Evolutionary conservation across 1,140 invertebrate species (phyloP).

Genomic region (Drosophila funebris): DNA sequence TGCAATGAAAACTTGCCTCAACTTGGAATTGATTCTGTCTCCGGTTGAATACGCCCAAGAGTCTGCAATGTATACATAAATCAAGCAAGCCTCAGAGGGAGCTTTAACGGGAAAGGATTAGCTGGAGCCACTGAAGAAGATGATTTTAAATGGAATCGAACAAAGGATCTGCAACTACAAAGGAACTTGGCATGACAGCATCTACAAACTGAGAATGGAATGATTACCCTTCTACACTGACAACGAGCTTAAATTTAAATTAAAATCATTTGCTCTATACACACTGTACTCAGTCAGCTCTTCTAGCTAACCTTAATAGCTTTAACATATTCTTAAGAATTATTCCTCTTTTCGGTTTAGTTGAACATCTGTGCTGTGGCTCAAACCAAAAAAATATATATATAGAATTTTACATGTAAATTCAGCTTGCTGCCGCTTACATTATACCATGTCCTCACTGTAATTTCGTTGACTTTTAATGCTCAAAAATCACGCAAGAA

Average conservation of each 20-base stretch:
- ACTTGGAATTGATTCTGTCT: not conserved
- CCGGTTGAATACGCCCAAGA: not conserved
- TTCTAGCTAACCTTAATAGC: not conserved
- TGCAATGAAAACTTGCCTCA: conserved; percentile 41
- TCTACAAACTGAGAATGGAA: not conserved
- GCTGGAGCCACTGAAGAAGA: not conserved
- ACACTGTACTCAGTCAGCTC: not conserved
- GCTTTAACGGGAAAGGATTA: not conserved
- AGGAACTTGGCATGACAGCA: not conserved
- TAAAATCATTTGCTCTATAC: not conserved
- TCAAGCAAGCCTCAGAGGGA: not conserved
- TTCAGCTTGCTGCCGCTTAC: not conserved
- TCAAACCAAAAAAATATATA: too few species aligned
- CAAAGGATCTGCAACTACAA: not conserved
- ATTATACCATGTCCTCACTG: conserved; percentile 1
- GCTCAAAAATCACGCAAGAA: conserved; percentile 37
- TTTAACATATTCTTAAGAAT: not conserved
- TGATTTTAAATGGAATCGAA: not conserved
- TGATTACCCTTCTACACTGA: not conserved
- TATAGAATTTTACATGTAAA: too few species aligned
- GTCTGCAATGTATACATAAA: conserved; percentile 21
- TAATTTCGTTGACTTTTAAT: conserved; percentile 40
- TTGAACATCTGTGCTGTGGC: too few species aligned
- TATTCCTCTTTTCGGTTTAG: too few species aligned
- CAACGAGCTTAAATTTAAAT: not conserved